Conservation (phyloP, 1,140 invertebrate species). For the Leptonema lineaticorne region DNA sequence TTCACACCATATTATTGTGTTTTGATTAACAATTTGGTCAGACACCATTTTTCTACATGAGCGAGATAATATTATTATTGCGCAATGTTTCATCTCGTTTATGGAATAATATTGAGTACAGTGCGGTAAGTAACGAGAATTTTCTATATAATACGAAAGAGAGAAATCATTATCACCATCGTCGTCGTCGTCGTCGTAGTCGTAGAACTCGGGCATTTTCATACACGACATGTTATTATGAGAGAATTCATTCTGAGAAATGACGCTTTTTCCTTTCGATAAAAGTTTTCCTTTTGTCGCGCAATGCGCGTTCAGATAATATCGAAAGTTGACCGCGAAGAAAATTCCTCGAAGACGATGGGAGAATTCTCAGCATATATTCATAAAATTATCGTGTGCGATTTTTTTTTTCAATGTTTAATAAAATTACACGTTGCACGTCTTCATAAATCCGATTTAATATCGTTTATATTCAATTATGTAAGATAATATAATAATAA, state of each 20-base stretch:
- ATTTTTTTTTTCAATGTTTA: too few relatives aligned
- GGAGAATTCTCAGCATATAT: too few relatives aligned
- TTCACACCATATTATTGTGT: slow-evolving; percentile 21
- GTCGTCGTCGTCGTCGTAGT: too few relatives aligned
- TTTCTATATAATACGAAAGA: neutral
- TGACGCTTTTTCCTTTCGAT: neutral
- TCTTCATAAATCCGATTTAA: too few relatives aligned
- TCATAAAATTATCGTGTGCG: too few relatives aligned
- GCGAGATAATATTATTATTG: neutral
- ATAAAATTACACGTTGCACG: too few relatives aligned
- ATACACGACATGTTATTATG: neutral
- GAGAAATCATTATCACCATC: neutral
- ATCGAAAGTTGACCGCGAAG: too few relatives aligned
- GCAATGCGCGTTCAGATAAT: too few relatives aligned
- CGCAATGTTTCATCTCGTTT: slow-evolving; percentile 18
- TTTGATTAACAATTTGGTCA: slow-evolving; percentile 28
- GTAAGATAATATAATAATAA: too few relatives aligned
- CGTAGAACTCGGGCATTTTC: neutral
- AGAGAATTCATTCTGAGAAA: neutral
- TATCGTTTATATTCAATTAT: too few relatives aligned
- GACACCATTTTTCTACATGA: slow-evolving; percentile 1
- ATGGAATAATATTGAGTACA: neutral
- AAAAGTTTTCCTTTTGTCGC: slow-evolving; percentile 1
- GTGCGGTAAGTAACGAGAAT: slow-evolving; percentile 12
- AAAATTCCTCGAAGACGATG: too few relatives aligned